A percentile compares a stretch with the other conserved stretches of the same genome.
These are phyloP conservation scores for Sinodicranocentrus sp. DNA, from an alignment of 2,888 invertebrate genomes.

Conservation along the genomic window DNA sequence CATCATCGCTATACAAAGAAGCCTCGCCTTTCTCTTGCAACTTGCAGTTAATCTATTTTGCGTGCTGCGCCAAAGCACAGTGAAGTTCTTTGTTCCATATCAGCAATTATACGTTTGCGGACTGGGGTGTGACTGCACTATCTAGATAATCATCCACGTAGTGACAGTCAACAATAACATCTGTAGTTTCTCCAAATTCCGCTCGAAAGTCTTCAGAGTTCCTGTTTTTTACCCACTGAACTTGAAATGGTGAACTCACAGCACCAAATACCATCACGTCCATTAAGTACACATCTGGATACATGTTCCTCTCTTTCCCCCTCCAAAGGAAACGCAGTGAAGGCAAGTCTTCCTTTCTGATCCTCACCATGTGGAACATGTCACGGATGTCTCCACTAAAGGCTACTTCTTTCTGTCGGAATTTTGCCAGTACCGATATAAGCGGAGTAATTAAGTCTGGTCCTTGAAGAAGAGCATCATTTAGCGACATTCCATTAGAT, in stretches of 20 bases:
- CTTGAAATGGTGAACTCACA: slow-evolving; percentile 51
- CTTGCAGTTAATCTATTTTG: too few species aligned
- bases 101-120: too few species aligned
- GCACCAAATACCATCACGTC: slow-evolving; percentile 60
- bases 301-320: not conserved
- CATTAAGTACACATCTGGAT: slow-evolving; percentile 15
- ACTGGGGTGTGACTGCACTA: not conserved
- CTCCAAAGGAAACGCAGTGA: slow-evolving; percentile 54
- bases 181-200: slow-evolving; percentile 24
- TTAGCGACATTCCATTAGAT: slow-evolving; percentile 29
- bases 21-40: not conserved
- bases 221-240: slow-evolving; percentile 41
- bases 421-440: not conserved
- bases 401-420: not conserved
- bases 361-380: slow-evolving; percentile 56
- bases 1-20: not conserved
- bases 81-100: too few species aligned
- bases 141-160: slow-evolving; percentile 59
- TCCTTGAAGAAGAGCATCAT: slow-evolving; percentile 9
- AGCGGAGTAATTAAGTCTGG: slow-evolving; percentile 3
- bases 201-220: slow-evolving; percentile 27
- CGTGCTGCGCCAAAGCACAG: too few species aligned
- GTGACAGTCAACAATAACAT: slow-evolving; percentile 28
- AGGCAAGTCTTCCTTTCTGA: slow-evolving; percentile 39
- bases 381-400: slow-evolving; percentile 54